phyloP scores from a whole-genome alignment of 1,140 invertebrate genomes.

The roundworm (Caenorhabditis elegans) region DNA sequence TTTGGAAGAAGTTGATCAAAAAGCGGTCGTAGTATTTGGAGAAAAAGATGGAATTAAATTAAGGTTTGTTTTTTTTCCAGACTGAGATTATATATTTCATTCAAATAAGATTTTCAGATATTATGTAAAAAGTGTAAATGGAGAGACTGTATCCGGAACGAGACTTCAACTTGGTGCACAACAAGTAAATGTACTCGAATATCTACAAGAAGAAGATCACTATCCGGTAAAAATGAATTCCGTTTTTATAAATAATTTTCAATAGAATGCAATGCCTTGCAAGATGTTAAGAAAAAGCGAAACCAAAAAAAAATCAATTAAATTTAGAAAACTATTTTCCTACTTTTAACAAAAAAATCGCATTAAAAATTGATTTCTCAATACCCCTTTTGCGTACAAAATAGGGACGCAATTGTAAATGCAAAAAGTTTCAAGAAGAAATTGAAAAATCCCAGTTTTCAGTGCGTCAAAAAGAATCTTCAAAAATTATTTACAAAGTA shows the following conservation, averaged over 20 bases:
- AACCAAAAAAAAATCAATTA: no score
- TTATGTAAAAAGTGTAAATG: conserved; percentile 54
- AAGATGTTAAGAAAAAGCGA: no score
- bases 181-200: conserved; percentile 54
- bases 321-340: no score
- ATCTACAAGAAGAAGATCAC: conserved; percentile 53
- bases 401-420: no score
- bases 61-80: conserved; percentile 24
- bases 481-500: no score
- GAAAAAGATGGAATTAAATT: conserved; percentile 54
- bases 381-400: no score
- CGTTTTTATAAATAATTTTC: background rate
- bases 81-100: background rate
- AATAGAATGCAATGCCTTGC: background rate
- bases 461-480: no score
- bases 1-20: conserved; percentile 57
- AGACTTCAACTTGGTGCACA: conserved; percentile 29
- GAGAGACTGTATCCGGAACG: conserved; percentile 15
- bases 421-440: no score
- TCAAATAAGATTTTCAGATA: conserved; percentile 44
- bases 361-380: no score
- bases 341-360: no score
- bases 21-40: conserved; percentile 59
- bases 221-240: conserved; percentile 43
- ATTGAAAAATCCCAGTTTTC: no score